These are phyloP conservation scores for Callocephalon fimbriatum DNA, from an alignment of 2,113 vertebrate genomes.

Conservation along the genomic window DNA sequence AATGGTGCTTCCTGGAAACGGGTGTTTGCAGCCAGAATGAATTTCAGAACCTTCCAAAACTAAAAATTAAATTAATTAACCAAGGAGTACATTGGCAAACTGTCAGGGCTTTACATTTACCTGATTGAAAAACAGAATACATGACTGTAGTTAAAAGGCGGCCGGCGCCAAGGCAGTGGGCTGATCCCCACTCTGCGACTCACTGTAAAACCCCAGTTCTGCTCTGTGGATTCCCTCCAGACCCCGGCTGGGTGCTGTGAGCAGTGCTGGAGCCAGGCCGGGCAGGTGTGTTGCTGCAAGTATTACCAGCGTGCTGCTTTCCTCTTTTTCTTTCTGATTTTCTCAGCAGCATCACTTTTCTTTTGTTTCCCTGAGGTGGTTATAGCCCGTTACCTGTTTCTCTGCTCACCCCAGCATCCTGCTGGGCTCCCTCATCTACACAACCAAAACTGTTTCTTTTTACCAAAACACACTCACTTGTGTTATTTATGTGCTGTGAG, in stretches of 20 bases:
- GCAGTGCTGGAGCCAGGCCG: neutral
- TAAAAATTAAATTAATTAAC: conserved; percentile 13
- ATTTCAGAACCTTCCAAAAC: conserved; percentile 64
- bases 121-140: neutral
- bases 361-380: neutral
- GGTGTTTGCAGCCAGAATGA: conserved; percentile 77
- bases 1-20: conserved; percentile 74
- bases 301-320: neutral
- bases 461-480: neutral
- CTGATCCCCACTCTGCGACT: neutral
- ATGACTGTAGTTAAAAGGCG: neutral
- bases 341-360: neutral
- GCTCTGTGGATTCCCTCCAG: neutral
- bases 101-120: conserved; percentile 33
- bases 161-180: rapidly evolving
- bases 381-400: neutral
- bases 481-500: neutral
- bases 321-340: neutral
- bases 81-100: conserved; percentile 70
- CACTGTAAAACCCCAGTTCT: neutral
- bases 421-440: neutral
- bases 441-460: neutral
- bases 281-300: neutral
- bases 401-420: neutral
- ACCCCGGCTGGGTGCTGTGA: neutral